Conservation (phyloP, 1,140 invertebrate genomes). For the Diabrotica virgifera region DNA sequence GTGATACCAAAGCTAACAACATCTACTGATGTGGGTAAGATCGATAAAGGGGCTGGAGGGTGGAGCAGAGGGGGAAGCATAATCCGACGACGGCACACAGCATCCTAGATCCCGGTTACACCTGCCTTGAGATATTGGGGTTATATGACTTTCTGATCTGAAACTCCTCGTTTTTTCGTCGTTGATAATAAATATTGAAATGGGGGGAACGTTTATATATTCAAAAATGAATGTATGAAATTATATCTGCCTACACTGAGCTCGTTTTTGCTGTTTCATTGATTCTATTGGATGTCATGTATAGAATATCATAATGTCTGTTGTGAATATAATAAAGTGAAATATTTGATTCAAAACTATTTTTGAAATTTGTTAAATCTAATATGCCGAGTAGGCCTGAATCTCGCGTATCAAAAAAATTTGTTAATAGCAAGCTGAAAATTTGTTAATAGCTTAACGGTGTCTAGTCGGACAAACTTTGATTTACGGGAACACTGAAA, state of each 20-base stretch:
- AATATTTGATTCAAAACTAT: no score
- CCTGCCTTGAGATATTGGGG: constrained; percentile 12
- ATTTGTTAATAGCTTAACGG: no score
- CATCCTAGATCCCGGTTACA: constrained; percentile 11
- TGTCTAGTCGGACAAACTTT: no score
- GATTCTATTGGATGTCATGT: background rate
- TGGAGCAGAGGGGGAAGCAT: background rate
- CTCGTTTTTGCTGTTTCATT: background rate
- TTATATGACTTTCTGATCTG: constrained; percentile 11
- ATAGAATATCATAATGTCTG: no score
- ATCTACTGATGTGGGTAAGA: constrained; percentile 10
- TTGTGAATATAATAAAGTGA: no score
- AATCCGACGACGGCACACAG: constrained; percentile 8
- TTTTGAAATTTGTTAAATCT: no score
- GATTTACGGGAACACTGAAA: no score
- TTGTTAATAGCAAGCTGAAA: no score
- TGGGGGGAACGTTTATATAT: background rate
- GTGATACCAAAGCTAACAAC: constrained; percentile 14
- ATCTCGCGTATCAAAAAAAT: no score
- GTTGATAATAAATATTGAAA: background rate
- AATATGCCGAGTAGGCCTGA: no score
- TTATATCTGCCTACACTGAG: background rate
- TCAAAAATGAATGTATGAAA: background rate
- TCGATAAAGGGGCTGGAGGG: constrained; percentile 8
- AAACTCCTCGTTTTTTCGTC: background rate